phyloP scores from a whole-genome alignment of 2,113 vertebrate species.

The Poecilia latipinna region DNA sequence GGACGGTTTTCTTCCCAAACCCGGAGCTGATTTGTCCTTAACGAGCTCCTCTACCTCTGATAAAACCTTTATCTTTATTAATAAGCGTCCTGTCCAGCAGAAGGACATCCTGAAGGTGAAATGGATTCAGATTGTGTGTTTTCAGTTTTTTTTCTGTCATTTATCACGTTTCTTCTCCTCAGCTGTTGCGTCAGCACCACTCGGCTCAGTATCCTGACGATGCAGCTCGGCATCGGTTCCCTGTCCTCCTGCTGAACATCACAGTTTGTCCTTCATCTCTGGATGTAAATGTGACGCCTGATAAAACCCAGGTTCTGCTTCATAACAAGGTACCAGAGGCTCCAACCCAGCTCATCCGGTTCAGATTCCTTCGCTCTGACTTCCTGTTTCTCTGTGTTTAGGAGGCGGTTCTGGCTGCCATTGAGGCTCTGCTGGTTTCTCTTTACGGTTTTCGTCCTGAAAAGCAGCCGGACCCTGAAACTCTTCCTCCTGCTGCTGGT shows the following conservation, averaged over 20 bases:
- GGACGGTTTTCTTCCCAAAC: slow-evolving; percentile 91
- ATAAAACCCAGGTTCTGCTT: slow-evolving; percentile 94
- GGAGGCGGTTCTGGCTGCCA: slow-evolving; percentile 87
- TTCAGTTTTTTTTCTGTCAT: slow-evolving; percentile 1
- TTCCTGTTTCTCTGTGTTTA: slow-evolving; percentile 52
- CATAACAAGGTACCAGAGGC: slow-evolving; percentile 87
- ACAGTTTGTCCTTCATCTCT: slow-evolving; percentile 85
- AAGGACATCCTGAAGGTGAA: slow-evolving; percentile 96
- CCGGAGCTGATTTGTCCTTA: slow-evolving; percentile 80
- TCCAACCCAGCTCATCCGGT: not conserved
- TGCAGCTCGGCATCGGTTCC: slow-evolving; percentile 81
- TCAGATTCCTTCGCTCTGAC: not conserved
- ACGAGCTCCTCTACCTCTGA: slow-evolving; percentile 88
- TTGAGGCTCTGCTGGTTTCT: slow-evolving; percentile 90
- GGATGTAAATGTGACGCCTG: slow-evolving; percentile 94
- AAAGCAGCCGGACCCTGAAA: slow-evolving; percentile 67
- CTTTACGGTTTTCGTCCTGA: slow-evolving; percentile 85
- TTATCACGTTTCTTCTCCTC: slow-evolving; percentile 30
- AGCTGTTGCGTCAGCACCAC: slow-evolving; percentile 90
- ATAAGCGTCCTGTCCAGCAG: slow-evolving; percentile 88
- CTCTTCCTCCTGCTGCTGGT: slow-evolving; percentile 20
- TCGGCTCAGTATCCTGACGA: slow-evolving; percentile 79
- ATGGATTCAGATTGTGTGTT: not conserved
- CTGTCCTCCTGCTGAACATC: slow-evolving; percentile 87
- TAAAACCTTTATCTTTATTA: slow-evolving; percentile 91